phyloP scores from a whole-genome alignment of 1,140 invertebrate genomes.

The Ceratosolen fusciceps region DNA sequence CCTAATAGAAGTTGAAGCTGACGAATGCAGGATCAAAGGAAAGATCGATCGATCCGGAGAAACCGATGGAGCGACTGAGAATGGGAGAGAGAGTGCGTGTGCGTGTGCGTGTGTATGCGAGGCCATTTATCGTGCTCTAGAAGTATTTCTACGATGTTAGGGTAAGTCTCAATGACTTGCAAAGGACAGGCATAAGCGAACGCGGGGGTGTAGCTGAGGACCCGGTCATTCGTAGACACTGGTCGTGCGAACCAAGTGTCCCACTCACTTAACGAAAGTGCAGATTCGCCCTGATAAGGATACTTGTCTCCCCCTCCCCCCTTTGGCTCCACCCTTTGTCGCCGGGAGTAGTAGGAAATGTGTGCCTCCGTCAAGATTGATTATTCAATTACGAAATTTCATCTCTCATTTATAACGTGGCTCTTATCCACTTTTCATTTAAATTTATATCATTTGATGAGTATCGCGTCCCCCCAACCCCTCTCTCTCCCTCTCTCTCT shows the following conservation, averaged over 20 bases:
- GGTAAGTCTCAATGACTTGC: background rate
- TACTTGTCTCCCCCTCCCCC: background rate
- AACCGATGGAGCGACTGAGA: no score
- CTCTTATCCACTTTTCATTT: no score
- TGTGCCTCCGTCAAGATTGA: no score
- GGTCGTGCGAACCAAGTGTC: background rate
- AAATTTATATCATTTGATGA: no score
- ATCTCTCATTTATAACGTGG: no score
- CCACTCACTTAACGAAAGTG: background rate
- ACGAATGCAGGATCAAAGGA: background rate
- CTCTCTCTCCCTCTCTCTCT: no score
- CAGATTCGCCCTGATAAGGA: background rate
- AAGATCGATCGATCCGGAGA: background rate
- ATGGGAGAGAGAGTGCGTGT: no score
- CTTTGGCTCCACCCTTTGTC: no score
- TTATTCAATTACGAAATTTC: no score
- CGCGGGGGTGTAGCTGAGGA: background rate
- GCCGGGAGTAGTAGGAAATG: no score
- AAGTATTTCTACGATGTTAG: slow-evolving; percentile 3
- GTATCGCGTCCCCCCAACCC: no score
- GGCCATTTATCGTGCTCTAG: background rate
- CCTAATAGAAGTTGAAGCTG: background rate
- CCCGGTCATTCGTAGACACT: background rate
- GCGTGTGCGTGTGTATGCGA: no score
- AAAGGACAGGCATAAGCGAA: background rate